These are phyloP conservation scores for Aphaenogaster floridana DNA, from an alignment of 1,140 invertebrate genomes.

Conservation along the genomic window DNA sequence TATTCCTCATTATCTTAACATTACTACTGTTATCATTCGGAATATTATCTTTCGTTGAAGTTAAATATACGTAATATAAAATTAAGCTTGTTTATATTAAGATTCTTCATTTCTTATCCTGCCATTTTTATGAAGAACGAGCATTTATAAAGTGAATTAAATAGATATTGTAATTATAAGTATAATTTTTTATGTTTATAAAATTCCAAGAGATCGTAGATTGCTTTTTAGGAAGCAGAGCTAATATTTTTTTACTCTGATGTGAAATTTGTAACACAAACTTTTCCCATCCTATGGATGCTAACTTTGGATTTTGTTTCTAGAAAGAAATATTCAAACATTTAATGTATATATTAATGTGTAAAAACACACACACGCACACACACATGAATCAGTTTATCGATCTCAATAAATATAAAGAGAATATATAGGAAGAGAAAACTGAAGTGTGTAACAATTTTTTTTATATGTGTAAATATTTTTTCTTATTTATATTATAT, in stretches of 20 bases:
- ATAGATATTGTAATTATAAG: constrained; percentile 36
- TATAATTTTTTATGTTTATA: constrained; percentile 29
- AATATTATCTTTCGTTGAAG: neutral
- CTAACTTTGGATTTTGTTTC: constrained; percentile 19
- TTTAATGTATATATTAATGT: constrained; percentile 33
- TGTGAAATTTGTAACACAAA: constrained; percentile 38
- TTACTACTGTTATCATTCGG: constrained; percentile 13
- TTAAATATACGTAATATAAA: constrained; percentile 36
- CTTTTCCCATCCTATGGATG: constrained; percentile 28
- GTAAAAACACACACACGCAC: neutral
- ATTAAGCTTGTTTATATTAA: constrained; percentile 38
- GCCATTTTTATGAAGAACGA: constrained; percentile 31
- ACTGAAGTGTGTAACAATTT: neutral
- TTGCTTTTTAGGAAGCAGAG: constrained; percentile 26
- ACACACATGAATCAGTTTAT: neutral
- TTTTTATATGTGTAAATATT: neutral
- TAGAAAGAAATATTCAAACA: constrained; percentile 31
- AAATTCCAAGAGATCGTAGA: neutral
- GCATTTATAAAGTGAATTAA: constrained; percentile 46
- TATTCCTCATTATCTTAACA: neutral
- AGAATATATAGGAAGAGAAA: constrained; percentile 2
- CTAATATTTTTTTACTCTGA: constrained; percentile 36
- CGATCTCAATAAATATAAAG: constrained; percentile 43
- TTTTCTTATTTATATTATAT: neutral
- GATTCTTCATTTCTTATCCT: constrained; percentile 37